Evolutionary conservation across 2,888 invertebrate species (phyloP).

Genomic region (Parthenolecanium corni): DNA sequence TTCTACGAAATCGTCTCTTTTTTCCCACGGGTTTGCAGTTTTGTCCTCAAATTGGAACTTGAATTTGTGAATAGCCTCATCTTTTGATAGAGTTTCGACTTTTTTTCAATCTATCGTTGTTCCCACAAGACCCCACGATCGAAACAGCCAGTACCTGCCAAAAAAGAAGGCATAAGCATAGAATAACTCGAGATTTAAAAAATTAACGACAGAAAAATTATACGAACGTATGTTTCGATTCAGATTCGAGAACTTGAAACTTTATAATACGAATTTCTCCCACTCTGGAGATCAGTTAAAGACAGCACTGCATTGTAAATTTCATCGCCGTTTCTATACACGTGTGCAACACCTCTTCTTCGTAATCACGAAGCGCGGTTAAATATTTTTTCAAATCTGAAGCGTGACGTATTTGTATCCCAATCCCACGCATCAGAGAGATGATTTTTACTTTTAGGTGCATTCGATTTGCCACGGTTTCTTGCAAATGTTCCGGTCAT

Average conservation of each 20-base stretch:
- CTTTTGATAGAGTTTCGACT: constrained; percentile 42
- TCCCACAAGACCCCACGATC: constrained; percentile 94
- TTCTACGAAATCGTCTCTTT: constrained; percentile 42
- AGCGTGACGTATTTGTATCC: too few relatives aligned
- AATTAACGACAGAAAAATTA: too few relatives aligned
- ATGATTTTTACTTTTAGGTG: too few relatives aligned
- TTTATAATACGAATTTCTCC: constrained; percentile 91
- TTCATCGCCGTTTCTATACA: constrained; percentile 49
- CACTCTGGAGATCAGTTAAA: constrained; percentile 69
- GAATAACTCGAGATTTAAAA: too few relatives aligned
- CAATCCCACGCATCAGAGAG: too few relatives aligned
- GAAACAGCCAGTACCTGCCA: constrained; percentile 62
- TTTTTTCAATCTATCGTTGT: constrained; percentile 77
- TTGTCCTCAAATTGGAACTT: constrained; percentile 48
- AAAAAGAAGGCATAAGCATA: constrained; percentile 6
- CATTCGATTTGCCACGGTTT: too few relatives aligned
- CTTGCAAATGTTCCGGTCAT: too few relatives aligned
- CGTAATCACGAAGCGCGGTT: too few relatives aligned
- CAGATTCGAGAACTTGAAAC: constrained; percentile 75
- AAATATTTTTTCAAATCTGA: too few relatives aligned
- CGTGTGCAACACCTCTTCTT: constrained; percentile 69
- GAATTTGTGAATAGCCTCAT: constrained; percentile 54
- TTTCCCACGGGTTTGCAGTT: constrained; percentile 68
- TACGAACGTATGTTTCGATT: constrained; percentile 50
- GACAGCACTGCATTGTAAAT: constrained; percentile 72